phyloP scores from a whole-genome alignment of 2,113 vertebrate genomes.

The Mastomys coucha region DNA sequence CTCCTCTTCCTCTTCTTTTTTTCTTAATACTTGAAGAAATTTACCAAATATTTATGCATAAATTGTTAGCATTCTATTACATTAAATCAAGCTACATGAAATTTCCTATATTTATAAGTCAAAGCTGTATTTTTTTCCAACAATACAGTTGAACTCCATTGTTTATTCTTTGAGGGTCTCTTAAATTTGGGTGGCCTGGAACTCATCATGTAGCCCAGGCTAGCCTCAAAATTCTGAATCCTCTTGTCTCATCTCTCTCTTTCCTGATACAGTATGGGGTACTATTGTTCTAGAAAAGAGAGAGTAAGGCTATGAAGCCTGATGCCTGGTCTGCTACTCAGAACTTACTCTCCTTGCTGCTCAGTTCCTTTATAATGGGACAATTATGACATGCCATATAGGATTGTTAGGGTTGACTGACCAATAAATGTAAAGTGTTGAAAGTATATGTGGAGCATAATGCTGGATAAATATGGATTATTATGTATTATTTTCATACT shows the following conservation, averaged over 20 bases:
- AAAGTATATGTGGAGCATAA: background rate
- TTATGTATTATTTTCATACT: conserved; percentile 23
- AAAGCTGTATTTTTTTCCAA: background rate
- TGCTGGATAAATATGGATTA: background rate
- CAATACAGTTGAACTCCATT: background rate
- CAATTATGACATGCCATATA: background rate
- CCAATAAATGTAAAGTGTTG: background rate
- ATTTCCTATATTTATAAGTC: background rate
- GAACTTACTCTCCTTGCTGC: background rate
- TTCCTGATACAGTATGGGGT: background rate
- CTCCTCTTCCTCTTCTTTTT: background rate
- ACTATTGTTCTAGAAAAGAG: background rate
- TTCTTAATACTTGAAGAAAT: conserved; percentile 14
- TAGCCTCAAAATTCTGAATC: background rate
- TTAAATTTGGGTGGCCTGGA: background rate
- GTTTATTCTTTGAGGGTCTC: background rate
- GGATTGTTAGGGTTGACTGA: conserved; percentile 10
- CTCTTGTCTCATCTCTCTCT: background rate
- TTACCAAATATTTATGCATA: conserved; percentile 25
- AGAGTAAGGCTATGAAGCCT: background rate
- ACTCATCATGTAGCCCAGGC: background rate
- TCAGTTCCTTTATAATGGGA: background rate
- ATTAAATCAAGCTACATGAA: conserved; percentile 29
- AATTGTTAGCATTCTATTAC: conserved; percentile 34
- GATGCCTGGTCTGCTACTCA: background rate